These are phyloP conservation scores for Trachelipus rathkii DNA, from an alignment of 1,140 invertebrate genomes.

Conservation along the genomic window DNA sequence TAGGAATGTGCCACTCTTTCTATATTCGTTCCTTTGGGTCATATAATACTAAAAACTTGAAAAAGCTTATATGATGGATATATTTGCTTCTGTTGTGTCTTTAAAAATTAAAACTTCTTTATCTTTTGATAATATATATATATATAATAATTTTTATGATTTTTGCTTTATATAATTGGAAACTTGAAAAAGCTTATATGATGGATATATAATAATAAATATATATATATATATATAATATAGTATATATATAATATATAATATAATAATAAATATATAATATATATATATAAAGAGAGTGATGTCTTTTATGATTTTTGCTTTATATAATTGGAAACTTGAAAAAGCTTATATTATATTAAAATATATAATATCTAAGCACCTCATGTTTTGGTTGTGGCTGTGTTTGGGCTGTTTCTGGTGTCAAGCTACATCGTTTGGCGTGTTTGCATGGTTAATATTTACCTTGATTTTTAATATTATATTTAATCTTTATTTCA, in stretches of 20 bases:
- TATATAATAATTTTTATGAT: conserved; percentile 71
- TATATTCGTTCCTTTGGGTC: conserved; percentile 68
- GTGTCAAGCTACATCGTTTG: no score
- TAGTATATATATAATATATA: no score
- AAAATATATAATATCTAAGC: no score
- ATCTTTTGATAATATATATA: no score
- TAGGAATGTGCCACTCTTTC: conserved; percentile 84
- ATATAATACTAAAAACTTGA: conserved; percentile 89
- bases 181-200: conserved; percentile 83
- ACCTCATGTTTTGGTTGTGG: no score
- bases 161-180: conserved; percentile 90
- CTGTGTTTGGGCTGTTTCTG: no score
- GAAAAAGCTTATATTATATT: conserved; percentile 90
- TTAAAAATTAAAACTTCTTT: conserved; percentile 55
- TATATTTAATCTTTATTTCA: no score
- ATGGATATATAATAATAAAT: conserved; percentile 41
- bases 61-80: conserved; percentile 68
- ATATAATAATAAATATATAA: no score
- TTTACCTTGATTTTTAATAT: no score
- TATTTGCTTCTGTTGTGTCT: conserved; percentile 30
- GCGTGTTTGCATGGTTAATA: no score
- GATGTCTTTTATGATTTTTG: conserved; percentile 72
- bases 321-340: conserved; percentile 84
- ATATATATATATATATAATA: no score
- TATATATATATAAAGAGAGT: conserved; percentile 87